Percentiles rank a stretch among this genome's conserved stretches.
These are phyloP conservation scores for Vulpes ferrilata DNA, from an alignment of 2,113 vertebrate genomes.

Conservation along the genomic window DNA sequence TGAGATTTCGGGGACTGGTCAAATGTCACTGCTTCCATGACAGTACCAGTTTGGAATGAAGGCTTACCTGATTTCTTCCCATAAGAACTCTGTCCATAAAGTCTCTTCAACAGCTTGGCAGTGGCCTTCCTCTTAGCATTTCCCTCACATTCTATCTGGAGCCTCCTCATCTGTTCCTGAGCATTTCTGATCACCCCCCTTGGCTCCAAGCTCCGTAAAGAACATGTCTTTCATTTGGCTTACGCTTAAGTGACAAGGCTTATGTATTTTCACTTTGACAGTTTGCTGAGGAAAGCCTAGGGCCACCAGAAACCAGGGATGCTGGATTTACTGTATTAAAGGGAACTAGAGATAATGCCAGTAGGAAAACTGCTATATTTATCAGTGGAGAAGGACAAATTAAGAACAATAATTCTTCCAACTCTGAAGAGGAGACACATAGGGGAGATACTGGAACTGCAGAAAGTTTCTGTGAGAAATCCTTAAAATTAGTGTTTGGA, in stretches of 20 bases:
- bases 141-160: background rate
- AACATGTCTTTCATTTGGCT: accelerated
- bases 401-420: background rate
- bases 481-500: background rate
- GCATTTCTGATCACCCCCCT: background rate
- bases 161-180: background rate
- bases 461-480: background rate
- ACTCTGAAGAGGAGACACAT: background rate
- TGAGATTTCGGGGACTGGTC: background rate
- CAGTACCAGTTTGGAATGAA: background rate
- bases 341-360: background rate
- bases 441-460: background rate
- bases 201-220: background rate
- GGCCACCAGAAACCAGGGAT: background rate
- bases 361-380: background rate
- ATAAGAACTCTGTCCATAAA: background rate
- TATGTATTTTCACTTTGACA: background rate
- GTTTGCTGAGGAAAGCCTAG: background rate
- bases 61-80: background rate
- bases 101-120: background rate
- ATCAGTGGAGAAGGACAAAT: background rate
- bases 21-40: too few species aligned
- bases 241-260: background rate
- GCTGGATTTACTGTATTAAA: background rate
- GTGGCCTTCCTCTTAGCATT: background rate